A percentile compares a stretch with the other conserved stretches of the same genome.
phyloP scores from a whole-genome alignment of 2,888 invertebrate genomes.

The Tholera decimalis region DNA sequence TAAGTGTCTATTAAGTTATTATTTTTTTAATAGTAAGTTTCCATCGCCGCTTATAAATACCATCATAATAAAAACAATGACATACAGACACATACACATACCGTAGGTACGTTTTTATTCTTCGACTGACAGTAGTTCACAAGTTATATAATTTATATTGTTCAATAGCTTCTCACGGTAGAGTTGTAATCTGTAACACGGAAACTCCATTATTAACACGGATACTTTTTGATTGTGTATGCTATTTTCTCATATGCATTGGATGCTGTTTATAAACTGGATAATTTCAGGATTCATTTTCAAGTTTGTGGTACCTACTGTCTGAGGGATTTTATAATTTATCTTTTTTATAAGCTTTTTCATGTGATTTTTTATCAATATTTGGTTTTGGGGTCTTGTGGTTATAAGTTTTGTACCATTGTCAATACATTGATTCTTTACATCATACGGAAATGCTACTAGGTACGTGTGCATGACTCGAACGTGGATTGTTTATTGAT shows the following conservation, averaged over 20 bases:
- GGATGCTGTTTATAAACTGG: not conserved
- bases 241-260: conserved; percentile 3
- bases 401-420: conserved; percentile 8
- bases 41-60: conserved; percentile 7
- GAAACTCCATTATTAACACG: conserved; percentile 15
- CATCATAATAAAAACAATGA: not conserved
- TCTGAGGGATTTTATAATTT: not conserved
- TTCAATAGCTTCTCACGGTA: conserved; percentile 50
- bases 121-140: conserved; percentile 23
- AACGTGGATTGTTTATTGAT: conserved; percentile 28
- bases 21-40: too few relatives aligned
- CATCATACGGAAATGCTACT: conserved; percentile 2
- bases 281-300: not conserved
- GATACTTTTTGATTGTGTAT: conserved; percentile 2
- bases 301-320: not conserved
- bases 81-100: conserved; percentile 7
- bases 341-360: not conserved
- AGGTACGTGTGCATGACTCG: conserved; percentile 1
- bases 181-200: conserved; percentile 22
- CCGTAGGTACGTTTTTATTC: conserved; percentile 2
- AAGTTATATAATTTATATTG: conserved; percentile 48
- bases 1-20: too few relatives aligned
- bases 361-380: not conserved
- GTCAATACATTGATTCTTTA: conserved; percentile 15
- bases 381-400: not conserved